Percentiles rank a stretch among this genome's conserved stretches.
These are phyloP conservation scores for Ceramica pisi DNA, from an alignment of 2,888 invertebrate genomes.

Conservation along the genomic window DNA sequence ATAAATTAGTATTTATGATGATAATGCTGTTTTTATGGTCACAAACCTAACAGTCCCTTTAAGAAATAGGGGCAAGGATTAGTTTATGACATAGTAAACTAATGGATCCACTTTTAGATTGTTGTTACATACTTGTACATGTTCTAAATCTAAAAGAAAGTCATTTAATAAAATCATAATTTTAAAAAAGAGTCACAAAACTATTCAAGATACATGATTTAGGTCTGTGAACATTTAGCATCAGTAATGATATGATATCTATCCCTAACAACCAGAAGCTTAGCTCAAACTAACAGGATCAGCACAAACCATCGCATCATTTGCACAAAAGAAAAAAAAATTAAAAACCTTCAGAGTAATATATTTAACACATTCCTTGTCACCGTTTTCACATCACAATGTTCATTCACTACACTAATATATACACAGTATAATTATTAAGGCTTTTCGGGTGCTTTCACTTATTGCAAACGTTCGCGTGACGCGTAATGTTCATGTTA, in stretches of 20 bases:
- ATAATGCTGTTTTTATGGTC: conserved; percentile 39
- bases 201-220: background rate
- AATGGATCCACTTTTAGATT: conserved; percentile 12
- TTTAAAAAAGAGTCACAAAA: background rate
- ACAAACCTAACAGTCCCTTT: conserved; percentile 12
- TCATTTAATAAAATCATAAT: conserved; percentile 8
- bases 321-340: conserved; percentile 81
- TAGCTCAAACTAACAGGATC: conserved; percentile 36
- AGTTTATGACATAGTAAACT: background rate
- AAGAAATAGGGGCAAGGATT: background rate
- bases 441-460: conserved; percentile 83
- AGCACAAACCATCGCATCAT: conserved; percentile 79
- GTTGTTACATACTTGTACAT: conserved; percentile 8
- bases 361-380: conserved; percentile 79
- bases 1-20: conserved; percentile 51
- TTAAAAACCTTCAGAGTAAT: conserved; percentile 72
- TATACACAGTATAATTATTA: conserved; percentile 87
- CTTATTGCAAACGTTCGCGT: conserved; percentile 65
- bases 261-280: conserved; percentile 50
- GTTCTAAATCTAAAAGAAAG: conserved; percentile 20
- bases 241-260: conserved; percentile 35
- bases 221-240: conserved; percentile 50
- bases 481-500: conserved; percentile 47
- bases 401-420: conserved; percentile 81
- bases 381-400: conserved; percentile 83